A percentile compares a stretch with the other conserved stretches of the same genome.
These are phyloP conservation scores for Himalopsyche anomala DNA, from an alignment of 2,888 invertebrate genomes.

Conservation along the genomic window DNA sequence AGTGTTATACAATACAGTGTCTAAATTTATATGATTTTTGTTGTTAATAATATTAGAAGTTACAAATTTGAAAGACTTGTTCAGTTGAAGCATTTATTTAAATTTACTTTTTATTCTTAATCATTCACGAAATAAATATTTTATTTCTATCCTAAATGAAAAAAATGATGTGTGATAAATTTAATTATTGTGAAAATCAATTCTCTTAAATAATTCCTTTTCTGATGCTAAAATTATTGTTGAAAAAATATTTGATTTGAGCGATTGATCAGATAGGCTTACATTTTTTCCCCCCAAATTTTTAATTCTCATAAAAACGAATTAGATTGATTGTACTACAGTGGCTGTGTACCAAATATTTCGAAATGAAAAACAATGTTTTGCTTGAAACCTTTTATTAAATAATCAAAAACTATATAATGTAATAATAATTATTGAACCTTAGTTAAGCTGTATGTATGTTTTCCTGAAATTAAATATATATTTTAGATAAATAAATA, in stretches of 20 bases:
- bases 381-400: constrained; percentile 22
- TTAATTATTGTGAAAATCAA: neutral
- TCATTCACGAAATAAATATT: too few relatives aligned
- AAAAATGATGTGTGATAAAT: too few relatives aligned
- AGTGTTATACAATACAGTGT: too few relatives aligned
- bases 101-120: too few relatives aligned
- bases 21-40: too few relatives aligned
- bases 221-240: neutral
- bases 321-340: neutral
- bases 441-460: constrained; percentile 19
- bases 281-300: constrained; percentile 4
- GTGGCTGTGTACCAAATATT: constrained; percentile 37
- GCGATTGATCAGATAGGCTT: neutral
- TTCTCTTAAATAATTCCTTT: neutral
- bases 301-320: neutral
- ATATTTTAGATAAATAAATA: constrained; percentile 42
- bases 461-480: constrained; percentile 38
- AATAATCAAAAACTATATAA: neutral
- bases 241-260: neutral
- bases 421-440: neutral
- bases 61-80: too few relatives aligned
- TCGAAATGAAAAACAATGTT: constrained; percentile 32
- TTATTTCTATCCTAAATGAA: too few relatives aligned
- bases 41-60: too few relatives aligned
- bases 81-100: too few relatives aligned